Evolutionary conservation across 2,888 invertebrate genomes (phyloP).

Genomic region (Pyrrhosoma nymphula): DNA sequence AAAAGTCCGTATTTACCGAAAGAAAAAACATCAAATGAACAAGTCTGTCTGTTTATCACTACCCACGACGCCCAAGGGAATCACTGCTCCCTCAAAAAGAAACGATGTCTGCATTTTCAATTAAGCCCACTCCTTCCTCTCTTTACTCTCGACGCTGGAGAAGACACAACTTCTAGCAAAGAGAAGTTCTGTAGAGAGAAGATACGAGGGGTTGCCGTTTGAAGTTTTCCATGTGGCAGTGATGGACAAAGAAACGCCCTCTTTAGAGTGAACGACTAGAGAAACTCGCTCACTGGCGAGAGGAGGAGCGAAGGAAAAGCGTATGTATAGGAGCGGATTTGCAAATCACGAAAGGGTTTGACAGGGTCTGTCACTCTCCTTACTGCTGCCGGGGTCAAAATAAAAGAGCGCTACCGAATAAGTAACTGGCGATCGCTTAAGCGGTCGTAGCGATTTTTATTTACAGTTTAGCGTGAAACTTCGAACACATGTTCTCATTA

Average conservation of each 20-base stretch:
- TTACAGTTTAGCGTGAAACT: too few relatives aligned
- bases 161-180: not conserved
- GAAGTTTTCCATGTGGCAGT: not conserved
- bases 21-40: too few relatives aligned
- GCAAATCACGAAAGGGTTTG: too few relatives aligned
- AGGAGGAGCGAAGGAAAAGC: not conserved
- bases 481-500: too few relatives aligned
- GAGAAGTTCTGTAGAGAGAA: not conserved
- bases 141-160: not conserved
- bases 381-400: too few relatives aligned
- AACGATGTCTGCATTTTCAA: not conserved
- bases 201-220: not conserved
- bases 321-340: too few relatives aligned
- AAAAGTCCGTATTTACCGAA: too few relatives aligned
- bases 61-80: not conserved
- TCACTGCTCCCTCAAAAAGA: not conserved
- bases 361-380: too few relatives aligned
- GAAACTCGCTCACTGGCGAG: not conserved
- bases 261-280: not conserved
- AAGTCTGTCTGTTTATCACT: too few relatives aligned
- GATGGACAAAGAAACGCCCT: not conserved
- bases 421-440: too few relatives aligned
- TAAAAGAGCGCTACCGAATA: too few relatives aligned
- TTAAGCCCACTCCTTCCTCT: not conserved
- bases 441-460: too few relatives aligned